Conservation (phyloP, 1,140 invertebrate genomes). For the Bombus soroeensis region DNA sequence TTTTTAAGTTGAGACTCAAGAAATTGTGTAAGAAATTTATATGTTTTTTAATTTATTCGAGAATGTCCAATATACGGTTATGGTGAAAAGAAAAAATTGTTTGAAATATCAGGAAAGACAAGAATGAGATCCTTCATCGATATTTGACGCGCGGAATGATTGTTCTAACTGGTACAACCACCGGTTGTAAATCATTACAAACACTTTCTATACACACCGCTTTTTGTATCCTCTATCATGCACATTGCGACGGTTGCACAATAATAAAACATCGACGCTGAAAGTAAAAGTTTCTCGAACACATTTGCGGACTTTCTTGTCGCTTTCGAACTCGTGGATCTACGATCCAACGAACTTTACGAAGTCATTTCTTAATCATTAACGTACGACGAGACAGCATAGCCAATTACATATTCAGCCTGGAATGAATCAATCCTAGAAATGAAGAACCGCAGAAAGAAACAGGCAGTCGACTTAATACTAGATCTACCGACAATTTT, state of each 20-base stretch:
- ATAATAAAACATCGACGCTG: constrained; percentile 11
- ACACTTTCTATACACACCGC: constrained; percentile 4
- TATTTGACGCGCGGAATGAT: neutral
- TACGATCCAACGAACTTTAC: neutral
- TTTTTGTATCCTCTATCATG: neutral
- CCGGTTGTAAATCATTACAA: constrained; percentile 15
- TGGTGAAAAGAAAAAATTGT: neutral
- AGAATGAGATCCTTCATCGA: neutral
- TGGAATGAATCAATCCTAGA: neutral
- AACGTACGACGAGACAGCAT: neutral
- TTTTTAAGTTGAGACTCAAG: no score
- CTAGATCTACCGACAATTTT: neutral
- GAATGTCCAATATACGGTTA: neutral
- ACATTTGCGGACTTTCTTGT: constrained; percentile 8
- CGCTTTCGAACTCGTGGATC: neutral
- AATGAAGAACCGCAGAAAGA: neutral
- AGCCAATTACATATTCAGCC: neutral
- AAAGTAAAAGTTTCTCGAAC: constrained; percentile 32
- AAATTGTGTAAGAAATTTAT: no score
- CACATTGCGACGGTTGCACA: constrained; percentile 29
- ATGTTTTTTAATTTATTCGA: neutral
- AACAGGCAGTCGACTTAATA: neutral
- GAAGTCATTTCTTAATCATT: neutral
- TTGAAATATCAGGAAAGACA: neutral
- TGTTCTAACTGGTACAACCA: neutral